phyloP scores from a whole-genome alignment of 2,797 vertebrate species.

The Fratercula arctica region DNA sequence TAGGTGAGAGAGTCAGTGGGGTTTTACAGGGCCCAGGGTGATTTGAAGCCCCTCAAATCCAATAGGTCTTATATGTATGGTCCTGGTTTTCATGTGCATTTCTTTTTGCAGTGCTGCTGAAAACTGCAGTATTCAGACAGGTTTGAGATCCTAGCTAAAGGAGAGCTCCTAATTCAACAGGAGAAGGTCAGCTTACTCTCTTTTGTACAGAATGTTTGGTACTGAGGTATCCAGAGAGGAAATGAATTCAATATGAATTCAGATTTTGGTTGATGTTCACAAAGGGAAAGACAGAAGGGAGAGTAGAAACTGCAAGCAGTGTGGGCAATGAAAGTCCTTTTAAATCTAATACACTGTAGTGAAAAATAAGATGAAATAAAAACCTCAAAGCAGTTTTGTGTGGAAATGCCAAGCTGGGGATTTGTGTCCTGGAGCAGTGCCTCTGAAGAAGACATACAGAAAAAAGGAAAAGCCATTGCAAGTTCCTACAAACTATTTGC shows the following conservation, averaged over 20 bases:
- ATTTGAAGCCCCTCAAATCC: neutral
- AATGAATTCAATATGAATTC: conserved; percentile 23
- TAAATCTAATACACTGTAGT: neutral
- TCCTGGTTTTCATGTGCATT: neutral
- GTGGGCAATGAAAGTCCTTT: neutral
- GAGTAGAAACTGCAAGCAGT: neutral
- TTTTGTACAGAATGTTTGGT: neutral
- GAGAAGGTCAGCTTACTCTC: neutral
- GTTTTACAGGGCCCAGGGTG: neutral
- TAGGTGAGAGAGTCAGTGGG: neutral
- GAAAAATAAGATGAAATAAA: neutral
- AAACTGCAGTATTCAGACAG: neutral
- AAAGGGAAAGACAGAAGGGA: neutral
- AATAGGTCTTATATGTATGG: neutral
- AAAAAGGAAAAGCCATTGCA: neutral
- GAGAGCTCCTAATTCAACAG: neutral
- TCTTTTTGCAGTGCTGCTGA: neutral
- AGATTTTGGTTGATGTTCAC: neutral
- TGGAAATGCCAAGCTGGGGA: neutral
- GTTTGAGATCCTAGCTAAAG: neutral
- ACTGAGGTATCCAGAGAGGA: neutral
- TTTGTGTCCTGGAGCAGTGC: neutral
- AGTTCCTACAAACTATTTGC: neutral
- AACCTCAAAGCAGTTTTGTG: neutral
- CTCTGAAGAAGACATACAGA: neutral